Conservation (phyloP, 2,888 invertebrate species). For the Platycheirus rosarum region DNA sequence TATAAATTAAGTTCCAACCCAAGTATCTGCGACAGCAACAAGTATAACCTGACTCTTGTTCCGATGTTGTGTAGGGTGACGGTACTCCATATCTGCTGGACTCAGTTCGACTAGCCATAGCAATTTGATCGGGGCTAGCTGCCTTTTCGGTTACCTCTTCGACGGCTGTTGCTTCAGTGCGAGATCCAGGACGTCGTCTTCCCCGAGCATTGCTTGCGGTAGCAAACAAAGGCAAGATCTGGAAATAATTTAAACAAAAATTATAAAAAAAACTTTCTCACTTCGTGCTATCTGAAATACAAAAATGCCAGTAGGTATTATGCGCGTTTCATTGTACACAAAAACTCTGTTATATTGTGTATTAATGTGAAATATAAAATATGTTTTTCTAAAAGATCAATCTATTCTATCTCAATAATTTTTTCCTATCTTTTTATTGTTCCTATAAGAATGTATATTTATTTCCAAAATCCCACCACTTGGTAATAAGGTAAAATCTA, state of each 20-base stretch:
- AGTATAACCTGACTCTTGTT: conserved; percentile 72
- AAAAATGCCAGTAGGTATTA: too few relatives aligned
- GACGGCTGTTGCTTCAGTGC: conserved; percentile 71
- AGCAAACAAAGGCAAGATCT: conserved; percentile 73
- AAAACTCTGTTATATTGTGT: too few relatives aligned
- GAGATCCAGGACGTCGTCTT: conserved; percentile 77
- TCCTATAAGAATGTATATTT: too few relatives aligned
- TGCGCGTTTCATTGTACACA: too few relatives aligned
- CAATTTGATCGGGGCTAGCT: conserved; percentile 78
- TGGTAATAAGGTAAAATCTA: too few relatives aligned
- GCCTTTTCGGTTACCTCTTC: conserved; percentile 77
- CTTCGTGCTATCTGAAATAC: too few relatives aligned
- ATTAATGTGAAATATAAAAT: too few relatives aligned
- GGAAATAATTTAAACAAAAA: conserved; percentile 1
- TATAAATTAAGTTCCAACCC: neutral
- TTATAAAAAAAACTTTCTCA: too few relatives aligned
- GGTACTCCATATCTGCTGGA: conserved; percentile 74
- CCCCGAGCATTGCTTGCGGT: conserved; percentile 75
- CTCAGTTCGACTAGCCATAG: conserved; percentile 78
- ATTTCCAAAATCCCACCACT: too few relatives aligned
- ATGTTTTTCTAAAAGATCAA: too few relatives aligned
- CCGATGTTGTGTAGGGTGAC: conserved; percentile 67
- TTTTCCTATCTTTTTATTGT: too few relatives aligned
- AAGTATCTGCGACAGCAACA: neutral
- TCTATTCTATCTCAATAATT: too few relatives aligned